Evolutionary conservation across 2,888 invertebrate genomes (phyloP).

Genomic region (Nematopogon swammerdamellus): DNA sequence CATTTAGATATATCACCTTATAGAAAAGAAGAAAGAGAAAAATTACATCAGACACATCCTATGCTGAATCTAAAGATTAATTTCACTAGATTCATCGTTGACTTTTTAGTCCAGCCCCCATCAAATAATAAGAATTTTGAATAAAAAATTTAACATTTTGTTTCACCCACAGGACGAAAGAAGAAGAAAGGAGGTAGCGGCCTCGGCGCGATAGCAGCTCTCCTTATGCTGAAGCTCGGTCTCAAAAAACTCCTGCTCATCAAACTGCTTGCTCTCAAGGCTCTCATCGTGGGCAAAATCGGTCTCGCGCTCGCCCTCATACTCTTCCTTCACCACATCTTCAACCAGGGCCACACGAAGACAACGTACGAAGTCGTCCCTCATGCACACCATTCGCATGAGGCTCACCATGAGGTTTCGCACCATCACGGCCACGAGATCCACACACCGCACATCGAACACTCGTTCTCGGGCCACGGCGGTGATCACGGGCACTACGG

Average conservation of each 20-base stretch:
- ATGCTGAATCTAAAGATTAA: too few relatives aligned
- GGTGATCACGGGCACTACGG: constrained; percentile 41
- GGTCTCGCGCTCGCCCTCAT: constrained; percentile 72
- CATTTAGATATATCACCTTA: too few relatives aligned
- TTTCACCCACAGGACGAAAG: constrained; percentile 70
- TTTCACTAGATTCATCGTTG: too few relatives aligned
- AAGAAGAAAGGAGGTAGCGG: constrained; percentile 70
- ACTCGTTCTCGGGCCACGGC: constrained; percentile 37
- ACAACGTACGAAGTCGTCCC: constrained; percentile 47
- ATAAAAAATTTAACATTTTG: too few relatives aligned
- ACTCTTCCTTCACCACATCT: constrained; percentile 50
- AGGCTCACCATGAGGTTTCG: constrained; percentile 57
- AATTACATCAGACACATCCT: too few relatives aligned
- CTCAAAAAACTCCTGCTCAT: constrained; percentile 65
- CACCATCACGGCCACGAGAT: constrained; percentile 53
- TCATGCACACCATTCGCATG: constrained; percentile 47
- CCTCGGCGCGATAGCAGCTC: constrained; percentile 65
- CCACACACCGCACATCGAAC: constrained; percentile 61
- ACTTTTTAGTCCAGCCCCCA: too few relatives aligned
- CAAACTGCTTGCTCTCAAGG: constrained; percentile 79
- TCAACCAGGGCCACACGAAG: constrained; percentile 42
- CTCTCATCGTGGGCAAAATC: constrained; percentile 76
- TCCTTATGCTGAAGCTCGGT: constrained; percentile 46
- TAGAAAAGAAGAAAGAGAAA: too few relatives aligned
- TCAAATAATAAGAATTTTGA: too few relatives aligned